Conservation (phyloP, 2,797 vertebrate genomes). For the Manis crassicaudata region DNA sequence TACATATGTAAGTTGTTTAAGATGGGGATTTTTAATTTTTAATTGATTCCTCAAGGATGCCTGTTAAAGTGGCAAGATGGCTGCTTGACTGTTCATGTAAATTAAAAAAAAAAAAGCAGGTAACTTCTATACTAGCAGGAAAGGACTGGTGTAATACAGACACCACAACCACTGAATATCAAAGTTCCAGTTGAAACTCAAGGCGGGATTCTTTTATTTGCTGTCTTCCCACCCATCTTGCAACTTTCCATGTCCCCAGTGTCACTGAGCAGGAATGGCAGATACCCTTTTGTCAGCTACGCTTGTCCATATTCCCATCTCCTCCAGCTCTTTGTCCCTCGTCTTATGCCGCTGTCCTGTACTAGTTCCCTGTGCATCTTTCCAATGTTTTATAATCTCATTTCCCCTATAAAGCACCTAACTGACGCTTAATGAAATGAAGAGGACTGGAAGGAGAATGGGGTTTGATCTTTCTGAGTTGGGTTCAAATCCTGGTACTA, state of each 20-base stretch:
- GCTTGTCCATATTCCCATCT: rapidly evolving
- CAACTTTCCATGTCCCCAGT: not conserved
- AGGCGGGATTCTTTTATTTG: not conserved
- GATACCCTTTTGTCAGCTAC: too few species aligned
- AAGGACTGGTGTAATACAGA: not conserved
- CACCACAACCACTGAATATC: not conserved
- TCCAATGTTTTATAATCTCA: not conserved
- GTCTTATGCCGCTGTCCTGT: not conserved
- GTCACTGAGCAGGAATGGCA: not conserved
- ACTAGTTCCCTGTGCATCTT: not conserved
- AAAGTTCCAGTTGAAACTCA: not conserved
- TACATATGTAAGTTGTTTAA: constrained; percentile 71
- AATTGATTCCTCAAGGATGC: constrained; percentile 64
- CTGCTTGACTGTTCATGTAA: constrained; percentile 74
- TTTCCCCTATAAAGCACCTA: not conserved
- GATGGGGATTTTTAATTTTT: constrained; percentile 73
- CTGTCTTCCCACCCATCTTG: not conserved
- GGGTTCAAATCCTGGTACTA: not conserved
- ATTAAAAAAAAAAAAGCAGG: constrained; percentile 73
- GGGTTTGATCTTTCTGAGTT: not conserved
- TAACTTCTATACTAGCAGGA: constrained; percentile 60
- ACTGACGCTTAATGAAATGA: not conserved
- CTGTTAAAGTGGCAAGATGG: constrained; percentile 77
- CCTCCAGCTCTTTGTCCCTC: not conserved
- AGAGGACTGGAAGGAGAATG: not conserved